phyloP scores from a whole-genome alignment of 2,113 vertebrate genomes.

The Thinocorus orbignyianus region DNA sequence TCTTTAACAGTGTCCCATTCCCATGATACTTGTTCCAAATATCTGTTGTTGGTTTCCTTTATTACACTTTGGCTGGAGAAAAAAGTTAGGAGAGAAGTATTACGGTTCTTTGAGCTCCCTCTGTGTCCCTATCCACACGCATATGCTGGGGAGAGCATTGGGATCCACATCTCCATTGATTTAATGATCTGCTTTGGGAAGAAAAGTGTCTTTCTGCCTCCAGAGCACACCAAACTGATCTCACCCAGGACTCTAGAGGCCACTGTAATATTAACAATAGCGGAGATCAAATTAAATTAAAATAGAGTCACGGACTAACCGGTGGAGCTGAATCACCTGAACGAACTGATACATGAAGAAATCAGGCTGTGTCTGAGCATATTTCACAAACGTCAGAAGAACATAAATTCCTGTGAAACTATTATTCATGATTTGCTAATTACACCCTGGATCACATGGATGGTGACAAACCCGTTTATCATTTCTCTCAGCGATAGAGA shows the following conservation, averaged over 20 bases:
- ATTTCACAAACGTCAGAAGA: background rate
- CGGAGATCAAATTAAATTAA: background rate
- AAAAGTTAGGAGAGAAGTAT: background rate
- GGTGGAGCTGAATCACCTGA: background rate
- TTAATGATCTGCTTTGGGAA: fast-evolving
- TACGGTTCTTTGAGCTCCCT: background rate
- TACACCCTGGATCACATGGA: background rate
- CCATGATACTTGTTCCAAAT: background rate
- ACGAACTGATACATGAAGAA: background rate
- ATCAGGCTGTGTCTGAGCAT: background rate
- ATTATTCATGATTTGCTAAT: background rate
- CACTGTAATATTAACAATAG: background rate
- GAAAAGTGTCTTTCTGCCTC: background rate
- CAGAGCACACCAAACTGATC: background rate
- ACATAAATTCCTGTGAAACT: conserved; percentile 1
- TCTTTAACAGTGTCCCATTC: background rate
- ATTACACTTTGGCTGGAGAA: background rate
- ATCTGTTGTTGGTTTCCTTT: background rate
- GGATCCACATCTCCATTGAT: fast-evolving
- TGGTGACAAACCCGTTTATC: background rate
- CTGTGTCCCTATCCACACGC: fast-evolving
- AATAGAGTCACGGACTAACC: background rate
- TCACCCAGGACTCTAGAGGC: background rate
- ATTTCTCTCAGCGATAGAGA: fast-evolving
- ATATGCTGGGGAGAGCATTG: fast-evolving